Conservation (phyloP, 2,888 invertebrate species). For the Blastobasis adustella region DNA sequence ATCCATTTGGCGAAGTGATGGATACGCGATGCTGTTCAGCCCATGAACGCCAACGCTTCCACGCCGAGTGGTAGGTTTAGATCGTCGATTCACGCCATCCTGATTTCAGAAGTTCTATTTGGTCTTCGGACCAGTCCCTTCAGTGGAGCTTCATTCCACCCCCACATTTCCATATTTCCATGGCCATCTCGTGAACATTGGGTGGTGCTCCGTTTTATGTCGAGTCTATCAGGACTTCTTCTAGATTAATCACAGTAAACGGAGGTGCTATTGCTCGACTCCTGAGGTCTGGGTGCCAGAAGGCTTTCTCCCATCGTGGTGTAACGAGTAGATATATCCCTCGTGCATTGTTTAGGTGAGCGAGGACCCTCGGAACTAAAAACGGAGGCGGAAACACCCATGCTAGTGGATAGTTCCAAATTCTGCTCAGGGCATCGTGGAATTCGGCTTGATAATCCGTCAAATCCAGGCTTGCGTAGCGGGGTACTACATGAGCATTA, state of each 20-base stretch:
- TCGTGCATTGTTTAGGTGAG: constrained; percentile 10
- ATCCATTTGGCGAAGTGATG: background rate
- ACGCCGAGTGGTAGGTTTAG: background rate
- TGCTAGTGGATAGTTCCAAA: constrained; percentile 10
- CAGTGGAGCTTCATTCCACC: constrained; percentile 6
- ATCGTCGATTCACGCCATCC: background rate
- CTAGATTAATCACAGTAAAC: constrained; percentile 5
- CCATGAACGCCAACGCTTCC: background rate
- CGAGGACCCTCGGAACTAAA: constrained; percentile 10
- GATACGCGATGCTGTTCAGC: background rate
- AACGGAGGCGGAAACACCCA: constrained; percentile 13
- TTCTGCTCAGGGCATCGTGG: constrained; percentile 9
- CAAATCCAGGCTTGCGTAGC: constrained; percentile 9
- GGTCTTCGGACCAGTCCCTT: background rate
- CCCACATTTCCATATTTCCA: constrained; percentile 13
- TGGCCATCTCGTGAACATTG: constrained; percentile 2
- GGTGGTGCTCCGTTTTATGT: constrained; percentile 10
- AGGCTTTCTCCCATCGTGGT: constrained; percentile 22
- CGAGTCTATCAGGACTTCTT: constrained; percentile 9
- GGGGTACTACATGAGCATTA: constrained; percentile 5
- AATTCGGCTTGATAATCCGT: constrained; percentile 8
- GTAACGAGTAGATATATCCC: constrained; percentile 11
- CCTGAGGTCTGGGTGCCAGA: constrained; percentile 20
- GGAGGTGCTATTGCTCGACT: constrained; percentile 12
- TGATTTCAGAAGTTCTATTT: background rate